Evolutionary conservation across 2,113 vertebrate species (phyloP), one percentile per base, ranked within the genome.

Genomic region (Poicephalus meyeri): DNA sequence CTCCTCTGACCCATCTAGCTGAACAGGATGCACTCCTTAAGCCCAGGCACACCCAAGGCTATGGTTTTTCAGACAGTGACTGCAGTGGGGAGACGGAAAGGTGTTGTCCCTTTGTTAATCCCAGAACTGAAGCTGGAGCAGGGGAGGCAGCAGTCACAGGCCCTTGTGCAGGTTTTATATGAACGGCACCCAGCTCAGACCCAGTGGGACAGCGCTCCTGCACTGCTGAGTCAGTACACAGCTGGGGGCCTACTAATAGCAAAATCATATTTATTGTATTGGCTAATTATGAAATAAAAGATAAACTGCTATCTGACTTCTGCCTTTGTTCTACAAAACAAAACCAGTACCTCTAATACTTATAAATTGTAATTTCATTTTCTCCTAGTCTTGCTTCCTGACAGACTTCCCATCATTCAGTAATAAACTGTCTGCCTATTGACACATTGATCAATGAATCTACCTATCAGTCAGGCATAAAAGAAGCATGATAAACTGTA

Each of bases 141-240:
- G 47, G 14, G 19, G 0, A 1, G 17, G 19, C 19, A 83, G 41
- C 21, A 76, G 33, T 2, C 16, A 18, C 18, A 65, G 46, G 16
- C 23, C 5, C 11, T 3, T 0, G 26, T 0, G 1, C 29, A 47
- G 5, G 14, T 11, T 6, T 55, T 24, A 70, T 66, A 56, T 2
- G 26, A 49, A 28, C 0, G 3, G 16, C 26, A 63, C 13, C 10
- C 25, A n/a, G 23, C 1, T 92, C 37, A 64, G 24, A 13, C 3
- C 23, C 1, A 11, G 16, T 1, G 1, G 31, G 20, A 19, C 13
- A 52, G 42, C 80, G 13, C 9, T 16, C 24, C 64, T 53, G 42
- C 14, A 4, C 39, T 77, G 29, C 50, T 1, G 1, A 8, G 8
- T 55, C 35, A 78, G 13, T 9, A 12, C 2, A 3, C 17, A 39